Evolutionary conservation across 2,888 invertebrate genomes (phyloP).

Genomic region (Mythimna albipuncta): DNA sequence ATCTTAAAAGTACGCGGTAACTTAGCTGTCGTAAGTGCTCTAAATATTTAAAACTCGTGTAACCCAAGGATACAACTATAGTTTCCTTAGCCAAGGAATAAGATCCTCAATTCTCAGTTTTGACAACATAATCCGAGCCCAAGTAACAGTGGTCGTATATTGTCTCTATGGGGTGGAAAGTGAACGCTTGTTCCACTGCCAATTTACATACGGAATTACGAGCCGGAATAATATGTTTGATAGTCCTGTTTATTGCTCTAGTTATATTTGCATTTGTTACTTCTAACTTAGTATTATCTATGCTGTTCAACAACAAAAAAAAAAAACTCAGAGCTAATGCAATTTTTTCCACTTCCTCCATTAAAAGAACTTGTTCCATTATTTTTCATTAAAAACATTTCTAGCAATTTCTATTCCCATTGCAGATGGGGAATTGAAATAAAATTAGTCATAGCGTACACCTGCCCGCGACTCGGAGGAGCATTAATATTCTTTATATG

Average conservation of each 20-base stretch:
- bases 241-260: constrained; percentile 79
- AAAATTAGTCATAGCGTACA: constrained; percentile 88
- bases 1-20: constrained; percentile 17
- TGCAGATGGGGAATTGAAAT: constrained; percentile 82
- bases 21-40: constrained; percentile 63
- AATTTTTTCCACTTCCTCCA: constrained; percentile 49
- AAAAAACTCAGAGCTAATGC: constrained; percentile 40
- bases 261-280: constrained; percentile 58
- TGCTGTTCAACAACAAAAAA: constrained; percentile 46
- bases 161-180: constrained; percentile 84
- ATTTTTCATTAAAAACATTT: constrained; percentile 80
- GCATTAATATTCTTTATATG: constrained; percentile 90
- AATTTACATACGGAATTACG: constrained; percentile 90
- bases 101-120: constrained; percentile 62
- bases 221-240: constrained; percentile 84
- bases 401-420: constrained; percentile 80
- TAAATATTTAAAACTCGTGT: constrained; percentile 87
- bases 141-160: constrained; percentile 66
- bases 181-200: constrained; percentile 85
- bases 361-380: constrained; percentile 70
- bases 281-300: constrained; percentile 50
- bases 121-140: constrained; percentile 63
- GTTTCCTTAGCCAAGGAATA: constrained; percentile 62
- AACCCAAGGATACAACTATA: constrained; percentile 77
- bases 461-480: constrained; percentile 80